Conservation (phyloP, 2,888 invertebrate genomes). For the Sphecodes monilicornis region DNA sequence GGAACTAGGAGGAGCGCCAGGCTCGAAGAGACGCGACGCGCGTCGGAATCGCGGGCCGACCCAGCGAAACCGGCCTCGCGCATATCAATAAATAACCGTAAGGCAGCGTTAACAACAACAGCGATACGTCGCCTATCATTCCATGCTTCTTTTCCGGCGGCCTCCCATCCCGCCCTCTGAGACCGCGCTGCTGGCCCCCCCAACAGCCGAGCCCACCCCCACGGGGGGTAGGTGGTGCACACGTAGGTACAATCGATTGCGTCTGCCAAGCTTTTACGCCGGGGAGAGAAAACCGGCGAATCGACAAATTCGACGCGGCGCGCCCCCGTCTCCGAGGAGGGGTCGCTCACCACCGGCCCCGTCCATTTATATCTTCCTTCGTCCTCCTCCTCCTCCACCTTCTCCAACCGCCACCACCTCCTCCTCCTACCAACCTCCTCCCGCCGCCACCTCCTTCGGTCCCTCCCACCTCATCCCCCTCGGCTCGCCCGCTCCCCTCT, state of each 20-base stretch:
- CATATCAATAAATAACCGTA: conserved; percentile 67
- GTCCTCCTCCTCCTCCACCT: conserved; percentile 35
- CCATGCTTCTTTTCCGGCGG: conserved; percentile 58
- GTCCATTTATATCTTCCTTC: conserved; percentile 67
- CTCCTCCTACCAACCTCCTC: neutral
- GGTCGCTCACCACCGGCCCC: conserved; percentile 68
- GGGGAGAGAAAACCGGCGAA: conserved; percentile 63
- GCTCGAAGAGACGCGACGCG: conserved; percentile 15
- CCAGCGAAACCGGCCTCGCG: conserved; percentile 39
- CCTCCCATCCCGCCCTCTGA: conserved; percentile 12
- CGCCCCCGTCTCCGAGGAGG: conserved; percentile 67
- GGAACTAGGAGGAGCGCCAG: neutral
- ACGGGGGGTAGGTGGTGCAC: conserved; percentile 51
- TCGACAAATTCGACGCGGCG: conserved; percentile 72
- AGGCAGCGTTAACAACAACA: conserved; percentile 69
- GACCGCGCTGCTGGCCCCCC: neutral
- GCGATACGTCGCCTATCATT: conserved; percentile 65
- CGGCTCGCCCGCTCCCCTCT: neutral
- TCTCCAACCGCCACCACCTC: conserved; percentile 2
- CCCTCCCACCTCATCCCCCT: neutral
- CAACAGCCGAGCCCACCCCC: conserved; percentile 2
- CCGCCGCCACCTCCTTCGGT: conserved; percentile 9
- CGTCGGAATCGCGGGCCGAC: conserved; percentile 31
- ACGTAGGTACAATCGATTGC: conserved; percentile 63
- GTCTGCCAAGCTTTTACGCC: conserved; percentile 65